Conservation (phyloP, 2,888 invertebrate species). For the Yponomeuta plumbellus region DNA sequence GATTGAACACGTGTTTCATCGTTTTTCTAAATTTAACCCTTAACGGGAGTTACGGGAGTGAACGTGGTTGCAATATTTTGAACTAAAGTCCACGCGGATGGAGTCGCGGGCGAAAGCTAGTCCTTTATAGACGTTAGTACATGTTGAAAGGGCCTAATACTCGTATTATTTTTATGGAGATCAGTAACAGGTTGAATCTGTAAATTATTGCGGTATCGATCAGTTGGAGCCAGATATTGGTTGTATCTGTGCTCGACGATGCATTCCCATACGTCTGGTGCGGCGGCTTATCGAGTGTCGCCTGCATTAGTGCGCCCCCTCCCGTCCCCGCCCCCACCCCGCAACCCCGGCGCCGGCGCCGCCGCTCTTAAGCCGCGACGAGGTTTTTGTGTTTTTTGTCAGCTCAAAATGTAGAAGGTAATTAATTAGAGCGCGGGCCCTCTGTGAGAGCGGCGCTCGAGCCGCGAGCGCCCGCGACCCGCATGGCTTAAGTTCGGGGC, state of each 20-base stretch:
- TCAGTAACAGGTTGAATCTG: background rate
- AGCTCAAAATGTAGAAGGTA: constrained; percentile 49
- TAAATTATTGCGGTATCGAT: constrained; percentile 35
- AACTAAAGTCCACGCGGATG: no score
- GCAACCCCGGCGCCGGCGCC: constrained; percentile 44
- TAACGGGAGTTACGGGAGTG: no score
- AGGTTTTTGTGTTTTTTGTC: constrained; percentile 46
- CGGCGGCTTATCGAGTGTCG: constrained; percentile 47
- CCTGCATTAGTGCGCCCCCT: constrained; percentile 38
- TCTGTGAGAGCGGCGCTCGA: constrained; percentile 37
- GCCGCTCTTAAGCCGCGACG: constrained; percentile 64
- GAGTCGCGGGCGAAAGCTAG: no score
- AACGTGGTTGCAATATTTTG: no score
- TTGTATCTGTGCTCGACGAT: constrained; percentile 31
- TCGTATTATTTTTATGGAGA: background rate
- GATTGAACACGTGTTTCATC: no score
- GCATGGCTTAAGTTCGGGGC: background rate
- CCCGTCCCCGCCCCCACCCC: constrained; percentile 19
- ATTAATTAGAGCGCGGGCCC: constrained; percentile 60
- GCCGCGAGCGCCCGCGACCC: constrained; percentile 29
- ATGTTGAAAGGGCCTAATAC: no score
- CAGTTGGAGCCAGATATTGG: constrained; percentile 27
- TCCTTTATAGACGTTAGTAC: no score
- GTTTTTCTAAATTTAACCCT: no score
- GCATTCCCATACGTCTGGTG: constrained; percentile 45